Evolutionary conservation across 2,797 vertebrate genomes (phyloP).

Genomic region (Tenualosa thibaudeaui): DNA sequence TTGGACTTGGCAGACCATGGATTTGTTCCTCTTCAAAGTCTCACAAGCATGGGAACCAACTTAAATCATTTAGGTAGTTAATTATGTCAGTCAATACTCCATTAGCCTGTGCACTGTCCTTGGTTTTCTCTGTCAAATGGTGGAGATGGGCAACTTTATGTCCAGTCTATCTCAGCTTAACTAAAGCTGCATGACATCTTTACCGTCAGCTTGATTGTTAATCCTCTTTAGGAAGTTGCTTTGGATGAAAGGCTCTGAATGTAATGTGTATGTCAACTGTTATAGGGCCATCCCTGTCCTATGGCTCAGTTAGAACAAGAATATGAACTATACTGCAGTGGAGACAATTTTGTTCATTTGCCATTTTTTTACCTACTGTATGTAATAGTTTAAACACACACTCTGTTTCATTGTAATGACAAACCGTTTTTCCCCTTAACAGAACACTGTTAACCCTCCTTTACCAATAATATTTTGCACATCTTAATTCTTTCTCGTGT

Average conservation of each 20-base stretch:
- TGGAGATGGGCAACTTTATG: not conserved
- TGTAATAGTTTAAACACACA: too few species aligned
- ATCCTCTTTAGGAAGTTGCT: too few species aligned
- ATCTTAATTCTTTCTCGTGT: too few species aligned
- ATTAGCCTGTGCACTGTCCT: not conserved
- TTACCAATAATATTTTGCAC: not conserved
- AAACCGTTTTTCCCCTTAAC: not conserved
- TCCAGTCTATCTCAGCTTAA: not conserved
- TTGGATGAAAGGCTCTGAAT: too few species aligned
- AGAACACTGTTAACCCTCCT: not conserved
- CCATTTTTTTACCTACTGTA: too few species aligned
- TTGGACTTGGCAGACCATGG: slow-evolving; percentile 23
- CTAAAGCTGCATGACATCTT: not conserved
- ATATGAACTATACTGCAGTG: not conserved
- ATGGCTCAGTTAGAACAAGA: not conserved
- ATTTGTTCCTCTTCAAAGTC: slow-evolving; percentile 23
- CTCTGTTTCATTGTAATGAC: not conserved
- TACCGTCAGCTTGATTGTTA: too few species aligned
- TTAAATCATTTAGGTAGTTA: not conserved
- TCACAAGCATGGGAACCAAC: slow-evolving; percentile 16
- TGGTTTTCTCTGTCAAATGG: not conserved
- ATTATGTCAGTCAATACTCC: not conserved
- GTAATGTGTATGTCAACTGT: not conserved
- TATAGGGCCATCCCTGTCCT: not conserved
- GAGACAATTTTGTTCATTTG: too few species aligned